Percentiles rank a stretch among this genome's conserved stretches.
Evolutionary conservation across 2,113 vertebrate genomes (phyloP).

Genomic region (Myrmophylax atrothorax): DNA sequence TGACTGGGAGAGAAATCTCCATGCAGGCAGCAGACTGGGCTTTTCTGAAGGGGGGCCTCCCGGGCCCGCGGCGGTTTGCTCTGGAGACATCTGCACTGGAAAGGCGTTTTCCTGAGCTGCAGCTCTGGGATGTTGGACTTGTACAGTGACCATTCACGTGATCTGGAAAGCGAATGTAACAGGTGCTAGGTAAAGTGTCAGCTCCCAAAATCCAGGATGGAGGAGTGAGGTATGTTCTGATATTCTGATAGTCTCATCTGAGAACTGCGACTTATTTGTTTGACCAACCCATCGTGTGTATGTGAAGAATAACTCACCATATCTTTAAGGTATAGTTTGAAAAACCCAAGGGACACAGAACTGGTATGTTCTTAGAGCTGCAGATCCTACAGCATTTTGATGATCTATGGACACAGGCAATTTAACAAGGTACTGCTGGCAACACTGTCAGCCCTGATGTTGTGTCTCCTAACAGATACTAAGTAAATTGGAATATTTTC

Average conservation of each 20-base stretch:
- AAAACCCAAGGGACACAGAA: background rate
- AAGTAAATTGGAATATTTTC: background rate
- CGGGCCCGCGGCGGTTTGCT: slow-evolving; percentile 90
- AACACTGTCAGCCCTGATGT: background rate
- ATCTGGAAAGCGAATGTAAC: slow-evolving; percentile 84
- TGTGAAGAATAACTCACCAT: background rate
- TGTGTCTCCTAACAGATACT: background rate
- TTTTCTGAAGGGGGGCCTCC: slow-evolving; percentile 96
- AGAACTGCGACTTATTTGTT: background rate
- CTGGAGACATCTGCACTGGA: slow-evolving; percentile 88
- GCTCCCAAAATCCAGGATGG: background rate
- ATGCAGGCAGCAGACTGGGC: slow-evolving; percentile 99
- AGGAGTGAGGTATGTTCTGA: background rate
- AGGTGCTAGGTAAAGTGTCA: background rate
- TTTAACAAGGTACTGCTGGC: background rate
- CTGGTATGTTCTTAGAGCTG: background rate
- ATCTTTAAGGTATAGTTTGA: background rate
- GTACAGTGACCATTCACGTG: slow-evolving; percentile 98
- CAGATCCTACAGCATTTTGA: background rate
- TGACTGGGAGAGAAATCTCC: slow-evolving; percentile 97
- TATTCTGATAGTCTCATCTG: background rate
- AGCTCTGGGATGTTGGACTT: slow-evolving; percentile 92
- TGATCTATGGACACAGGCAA: background rate
- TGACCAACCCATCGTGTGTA: background rate
- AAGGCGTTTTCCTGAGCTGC: slow-evolving; percentile 87